Evolutionary conservation across 2,888 invertebrate species (phyloP), one percentile per base, ranked within the genome.

Genomic region (Himalopsyche tibetana): DNA sequence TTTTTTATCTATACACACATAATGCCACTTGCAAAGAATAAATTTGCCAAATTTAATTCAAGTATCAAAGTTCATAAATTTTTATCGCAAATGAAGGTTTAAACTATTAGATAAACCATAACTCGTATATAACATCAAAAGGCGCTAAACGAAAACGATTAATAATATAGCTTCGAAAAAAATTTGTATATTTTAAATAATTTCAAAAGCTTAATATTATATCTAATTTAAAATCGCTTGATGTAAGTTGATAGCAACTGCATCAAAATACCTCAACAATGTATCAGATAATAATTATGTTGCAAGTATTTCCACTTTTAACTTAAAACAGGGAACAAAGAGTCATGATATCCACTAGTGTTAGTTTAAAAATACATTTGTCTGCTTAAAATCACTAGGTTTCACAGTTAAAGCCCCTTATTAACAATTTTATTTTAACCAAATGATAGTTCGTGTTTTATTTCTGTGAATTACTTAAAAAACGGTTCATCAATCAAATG

Each of bases 381-480:
- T 19, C 55, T 11, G 28, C 8, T 15, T 55, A 55, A 80, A 74
- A 28, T 74, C 51, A 51, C n/a, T 36, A 83, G 55, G 17, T 83
- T 55, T 84, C 79, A 55, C 12, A 11, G 6, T 74, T 55, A 84
- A 79, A 28, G 19, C 55, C 36, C n/a, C 79, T 11, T 79, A 55
- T 55, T 82, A 55, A 82, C 17, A 28, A 55, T 55, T 51, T 38
- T 36, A 82, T 28, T 82, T 82, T 56, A 82, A 82, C 55, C 5
- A 17, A 82, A 82, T 42, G 42, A 82, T 82, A 36, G 42, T 51
- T 51, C 55, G 55, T 51, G 82, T 83, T 83, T 83, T 63, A 63
- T 63, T 63, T 63, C 6, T 63, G 56, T 63, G 56, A 63, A 63
- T 63, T 63, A 63, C 56, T 63, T 63, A 63, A 63, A 63, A 63